Conservation (phyloP, 2,888 invertebrate species). For the Acanthosepion lycidas region DNA sequence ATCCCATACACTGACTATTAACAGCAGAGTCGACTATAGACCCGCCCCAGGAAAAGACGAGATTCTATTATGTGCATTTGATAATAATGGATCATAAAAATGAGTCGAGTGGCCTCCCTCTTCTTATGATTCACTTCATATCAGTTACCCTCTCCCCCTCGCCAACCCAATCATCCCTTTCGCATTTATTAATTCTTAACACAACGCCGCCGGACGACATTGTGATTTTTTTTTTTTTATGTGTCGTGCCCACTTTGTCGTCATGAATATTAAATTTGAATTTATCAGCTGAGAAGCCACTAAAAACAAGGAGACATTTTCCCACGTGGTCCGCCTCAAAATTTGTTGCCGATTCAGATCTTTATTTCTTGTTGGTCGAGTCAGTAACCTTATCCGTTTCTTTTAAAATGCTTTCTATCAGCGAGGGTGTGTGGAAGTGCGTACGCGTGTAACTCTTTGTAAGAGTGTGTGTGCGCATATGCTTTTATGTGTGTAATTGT, state of each 20-base stretch:
- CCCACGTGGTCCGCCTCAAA: background rate
- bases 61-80: background rate
- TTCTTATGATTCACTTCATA: background rate
- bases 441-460: no score
- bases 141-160: background rate
- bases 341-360: background rate
- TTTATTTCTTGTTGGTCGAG: background rate
- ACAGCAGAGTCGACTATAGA: background rate
- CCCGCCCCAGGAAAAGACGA: background rate
- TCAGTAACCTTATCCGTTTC: no score
- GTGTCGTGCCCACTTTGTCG: background rate
- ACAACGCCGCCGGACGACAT: background rate
- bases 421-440: no score
- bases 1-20: background rate
- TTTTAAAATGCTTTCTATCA: no score
- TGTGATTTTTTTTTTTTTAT: background rate
- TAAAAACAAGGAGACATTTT: background rate
- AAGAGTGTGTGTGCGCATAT: no score
- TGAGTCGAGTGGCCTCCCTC: background rate
- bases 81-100: background rate
- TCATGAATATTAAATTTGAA: constrained; percentile 14
- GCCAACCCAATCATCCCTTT: background rate
- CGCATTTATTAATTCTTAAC: background rate
- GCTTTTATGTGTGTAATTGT: background rate
- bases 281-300: background rate